These are phyloP conservation scores for Poeciliopsis presidionis DNA, from an alignment of 2,797 vertebrate genomes.

Conservation along the genomic window DNA sequence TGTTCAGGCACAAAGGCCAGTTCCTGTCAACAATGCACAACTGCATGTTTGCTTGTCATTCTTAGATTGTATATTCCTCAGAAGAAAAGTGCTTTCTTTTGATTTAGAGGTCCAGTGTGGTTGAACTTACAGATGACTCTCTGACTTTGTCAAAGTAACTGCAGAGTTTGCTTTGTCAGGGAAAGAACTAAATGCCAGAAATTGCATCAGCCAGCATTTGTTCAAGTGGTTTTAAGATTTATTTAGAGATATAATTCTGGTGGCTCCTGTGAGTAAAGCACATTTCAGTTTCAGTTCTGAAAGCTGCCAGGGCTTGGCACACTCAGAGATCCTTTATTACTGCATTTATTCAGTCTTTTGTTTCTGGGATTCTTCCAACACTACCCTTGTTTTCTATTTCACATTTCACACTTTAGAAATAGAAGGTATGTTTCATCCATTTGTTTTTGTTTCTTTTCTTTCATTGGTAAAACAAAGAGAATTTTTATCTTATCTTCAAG, in stretches of 20 bases:
- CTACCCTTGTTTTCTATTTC: not conserved
- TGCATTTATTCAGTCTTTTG: not conserved
- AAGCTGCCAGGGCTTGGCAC: not conserved
- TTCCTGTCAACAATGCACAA: not conserved
- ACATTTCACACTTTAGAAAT: not conserved
- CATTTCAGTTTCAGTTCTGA: not conserved
- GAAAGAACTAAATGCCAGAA: not conserved
- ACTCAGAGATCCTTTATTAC: not conserved
- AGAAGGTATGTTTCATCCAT: not conserved
- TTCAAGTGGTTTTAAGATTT: conserved; percentile 1
- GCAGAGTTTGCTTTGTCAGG: not conserved
- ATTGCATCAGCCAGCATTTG: conserved; percentile 1
- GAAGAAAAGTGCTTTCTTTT: not conserved
- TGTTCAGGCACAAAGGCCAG: not conserved
- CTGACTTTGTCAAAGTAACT: conserved; percentile 1
- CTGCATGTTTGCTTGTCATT: not conserved
- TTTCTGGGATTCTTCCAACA: not conserved
- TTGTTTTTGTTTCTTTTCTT: not conserved
- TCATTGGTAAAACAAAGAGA: not conserved
- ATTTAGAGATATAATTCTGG: not conserved
- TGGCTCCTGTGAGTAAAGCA: not conserved
- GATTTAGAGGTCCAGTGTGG: not conserved
- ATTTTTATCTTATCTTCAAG: not conserved
- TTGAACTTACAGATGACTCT: not conserved
- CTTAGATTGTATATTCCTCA: not conserved